Base-by-base conservation (phyloP, 1,140 invertebrate species). In the Drosophila azteca region DNA sequence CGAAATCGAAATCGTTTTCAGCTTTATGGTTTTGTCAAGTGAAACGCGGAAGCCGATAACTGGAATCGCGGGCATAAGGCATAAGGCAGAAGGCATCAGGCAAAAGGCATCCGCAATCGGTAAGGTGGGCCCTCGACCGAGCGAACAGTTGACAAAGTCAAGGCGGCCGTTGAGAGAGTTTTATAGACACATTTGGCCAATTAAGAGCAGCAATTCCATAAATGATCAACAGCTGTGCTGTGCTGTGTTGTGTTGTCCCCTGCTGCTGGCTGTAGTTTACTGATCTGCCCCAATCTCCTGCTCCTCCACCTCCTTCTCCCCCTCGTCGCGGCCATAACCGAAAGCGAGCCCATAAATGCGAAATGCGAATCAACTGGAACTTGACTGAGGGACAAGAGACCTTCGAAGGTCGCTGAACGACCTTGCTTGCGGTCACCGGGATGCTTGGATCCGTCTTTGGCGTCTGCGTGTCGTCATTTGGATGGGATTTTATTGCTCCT, bases 401-500 rank as follows among this genome's bases (percentile, higher is more conserved):
- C 35, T 41, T 48, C 54, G 67, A 88, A 88, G 84, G 84, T 88
- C 84, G 73, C 79, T 74, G 74, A 78, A 88, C 88, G 88, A 59
- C 88, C 88, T 90, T 90, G 88, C 88, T 88, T 81, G 79, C 79
- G 88, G 82, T 90, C 82, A 48, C 57, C 60, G 50, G 57, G 39
- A 45, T 59, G 46, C 39, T 53, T 48, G 15, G 13, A 53, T 61
- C 7, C 64, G 44, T 73, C 51, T 84, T 84, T 84, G 85, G 85
- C 85, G 85, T 90, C 77, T 75, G 70, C 68, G 64, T 70, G 85
- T 79, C 83, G 77, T 82, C 75, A 82, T 88, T 82, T 85, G 81
- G 76, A 63, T 76, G 84, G 79, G 72, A 53, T 87, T 83, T 89
- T 89, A 80, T 80, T 80, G 66, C 74, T 60, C 39, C 62, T 44